Conservation (phyloP, 2,797 vertebrate genomes). For the Semotilus atromaculatus region DNA sequence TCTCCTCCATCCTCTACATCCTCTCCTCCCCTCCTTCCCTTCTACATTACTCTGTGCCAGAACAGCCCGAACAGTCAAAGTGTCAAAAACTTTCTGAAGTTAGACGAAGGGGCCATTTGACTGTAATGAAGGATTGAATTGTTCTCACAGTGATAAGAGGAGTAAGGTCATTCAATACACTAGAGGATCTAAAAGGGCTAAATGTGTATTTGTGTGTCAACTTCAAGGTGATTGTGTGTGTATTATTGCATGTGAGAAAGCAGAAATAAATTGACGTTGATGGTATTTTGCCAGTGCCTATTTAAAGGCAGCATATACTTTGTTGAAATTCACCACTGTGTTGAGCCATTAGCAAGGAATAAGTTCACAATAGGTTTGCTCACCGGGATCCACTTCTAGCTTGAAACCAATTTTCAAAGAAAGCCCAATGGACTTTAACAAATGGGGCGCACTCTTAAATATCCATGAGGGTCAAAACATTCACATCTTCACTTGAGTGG, state of each 20-base stretch:
- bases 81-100: slow-evolving; percentile 66
- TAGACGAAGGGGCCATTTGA: slow-evolving; percentile 45
- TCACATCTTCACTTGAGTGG: slow-evolving; percentile 50
- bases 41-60: slow-evolving; percentile 67
- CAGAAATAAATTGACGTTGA: background rate
- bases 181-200: slow-evolving; percentile 47
- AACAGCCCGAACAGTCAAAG: slow-evolving; percentile 52
- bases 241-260: background rate
- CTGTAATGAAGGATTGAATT: slow-evolving; percentile 38
- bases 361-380: slow-evolving; percentile 53
- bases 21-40: slow-evolving; percentile 72
- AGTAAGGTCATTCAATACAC: slow-evolving; percentile 18
- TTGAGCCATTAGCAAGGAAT: slow-evolving; percentile 22
- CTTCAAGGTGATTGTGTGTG: background rate
- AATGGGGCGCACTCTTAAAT: slow-evolving; percentile 81
- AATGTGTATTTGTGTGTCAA: slow-evolving; percentile 8
- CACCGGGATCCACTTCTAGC: slow-evolving; percentile 75
- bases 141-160: slow-evolving; percentile 7
- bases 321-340: slow-evolving; percentile 29
- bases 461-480: slow-evolving; percentile 76
- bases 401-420: slow-evolving; percentile 80
- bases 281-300: slow-evolving; percentile 9
- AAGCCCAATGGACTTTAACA: slow-evolving; percentile 79
- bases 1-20: slow-evolving; percentile 75
- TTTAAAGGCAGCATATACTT: slow-evolving; percentile 35